These are phyloP conservation scores for Drosophila seguyi DNA, from an alignment of 1,140 invertebrate genomes.

Conservation along the genomic window DNA sequence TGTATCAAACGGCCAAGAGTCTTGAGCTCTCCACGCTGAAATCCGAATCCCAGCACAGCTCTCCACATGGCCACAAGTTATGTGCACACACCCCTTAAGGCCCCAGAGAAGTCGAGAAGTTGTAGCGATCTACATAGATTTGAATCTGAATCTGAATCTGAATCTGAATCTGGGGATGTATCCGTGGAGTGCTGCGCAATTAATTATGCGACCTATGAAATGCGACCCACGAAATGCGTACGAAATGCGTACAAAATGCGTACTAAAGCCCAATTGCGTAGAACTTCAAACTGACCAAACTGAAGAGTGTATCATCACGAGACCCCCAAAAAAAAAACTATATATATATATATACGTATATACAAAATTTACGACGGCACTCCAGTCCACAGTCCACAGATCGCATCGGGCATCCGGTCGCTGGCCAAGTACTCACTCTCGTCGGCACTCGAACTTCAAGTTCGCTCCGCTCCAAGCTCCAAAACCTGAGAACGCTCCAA, in stretches of 20 bases:
- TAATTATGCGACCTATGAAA: slow-evolving; percentile 39
- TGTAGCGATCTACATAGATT: too few relatives aligned
- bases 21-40: slow-evolving; percentile 8
- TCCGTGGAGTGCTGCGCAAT: slow-evolving; percentile 40
- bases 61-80: slow-evolving; percentile 14
- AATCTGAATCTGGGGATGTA: background rate
- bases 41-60: slow-evolving; percentile 10
- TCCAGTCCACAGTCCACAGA: background rate
- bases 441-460: slow-evolving; percentile 13
- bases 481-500: slow-evolving; percentile 16
- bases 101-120: background rate
- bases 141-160: slow-evolving; percentile 4
- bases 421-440: slow-evolving; percentile 7
- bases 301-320: slow-evolving; percentile 18
- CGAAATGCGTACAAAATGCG: slow-evolving; percentile 23
- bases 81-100: too few relatives aligned
- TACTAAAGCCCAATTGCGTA: background rate
- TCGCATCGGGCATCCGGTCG: slow-evolving; percentile 20
- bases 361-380: slow-evolving; percentile 4
- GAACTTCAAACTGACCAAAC: slow-evolving; percentile 10
- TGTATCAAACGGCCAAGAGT: slow-evolving; percentile 10
- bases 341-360: too few relatives aligned
- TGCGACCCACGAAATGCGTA: slow-evolving; percentile 40
- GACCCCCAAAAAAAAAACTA: background rate
- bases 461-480: background rate